Evolutionary conservation across 1,140 invertebrate species (phyloP).

Genomic region (Trissolcus basalis): DNA sequence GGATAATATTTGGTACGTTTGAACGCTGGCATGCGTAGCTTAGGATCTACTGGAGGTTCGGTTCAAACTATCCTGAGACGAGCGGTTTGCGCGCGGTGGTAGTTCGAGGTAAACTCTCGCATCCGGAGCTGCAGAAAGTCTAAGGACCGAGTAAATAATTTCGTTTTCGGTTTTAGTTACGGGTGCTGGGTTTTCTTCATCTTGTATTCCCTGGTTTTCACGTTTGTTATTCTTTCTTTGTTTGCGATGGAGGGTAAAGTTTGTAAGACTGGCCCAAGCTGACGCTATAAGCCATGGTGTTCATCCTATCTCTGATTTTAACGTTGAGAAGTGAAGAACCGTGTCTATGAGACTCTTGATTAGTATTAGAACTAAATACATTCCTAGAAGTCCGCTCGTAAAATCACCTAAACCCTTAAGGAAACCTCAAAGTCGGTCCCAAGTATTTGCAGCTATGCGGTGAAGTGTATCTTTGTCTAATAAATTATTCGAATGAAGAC

Average conservation of each 20-base stretch:
- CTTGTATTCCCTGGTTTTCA: not conserved
- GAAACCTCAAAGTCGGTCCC: not conserved
- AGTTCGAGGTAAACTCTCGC: too few relatives aligned
- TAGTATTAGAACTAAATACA: not conserved
- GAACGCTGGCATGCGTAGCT: too few relatives aligned
- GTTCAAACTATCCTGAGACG: too few relatives aligned
- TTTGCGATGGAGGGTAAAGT: not conserved
- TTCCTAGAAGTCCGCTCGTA: not conserved
- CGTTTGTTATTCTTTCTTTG: not conserved
- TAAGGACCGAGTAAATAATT: too few relatives aligned
- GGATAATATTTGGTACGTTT: too few relatives aligned
- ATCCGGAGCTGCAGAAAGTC: too few relatives aligned
- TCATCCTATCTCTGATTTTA: not conserved
- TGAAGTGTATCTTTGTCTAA: not conserved
- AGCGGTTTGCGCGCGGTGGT: too few relatives aligned
- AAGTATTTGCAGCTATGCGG: too few relatives aligned
- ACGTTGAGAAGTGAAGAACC: not conserved
- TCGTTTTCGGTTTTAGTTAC: too few relatives aligned
- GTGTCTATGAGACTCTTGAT: not conserved
- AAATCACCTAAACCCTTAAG: not conserved
- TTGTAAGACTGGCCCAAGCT: not conserved
- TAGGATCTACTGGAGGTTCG: too few relatives aligned
- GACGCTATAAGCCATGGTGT: not conserved
- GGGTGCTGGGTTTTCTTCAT: too few relatives aligned
- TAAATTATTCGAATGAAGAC: not conserved